Evolutionary conservation across 2,113 vertebrate species (phyloP), one percentile per base, ranked within the genome.

Genomic region (Corydoras sp.): DNA sequence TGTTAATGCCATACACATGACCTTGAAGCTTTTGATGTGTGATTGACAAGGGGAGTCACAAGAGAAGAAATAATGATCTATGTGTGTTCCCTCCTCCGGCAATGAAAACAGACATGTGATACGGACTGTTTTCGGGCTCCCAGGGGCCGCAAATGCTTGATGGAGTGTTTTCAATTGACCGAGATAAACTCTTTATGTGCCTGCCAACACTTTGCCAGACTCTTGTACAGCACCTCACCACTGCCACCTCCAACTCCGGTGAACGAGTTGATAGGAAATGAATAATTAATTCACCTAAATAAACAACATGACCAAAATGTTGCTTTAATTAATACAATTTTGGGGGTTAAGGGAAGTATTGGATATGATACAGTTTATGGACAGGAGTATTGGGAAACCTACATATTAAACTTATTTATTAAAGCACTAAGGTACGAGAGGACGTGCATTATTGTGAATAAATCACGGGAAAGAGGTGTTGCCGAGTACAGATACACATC

Each of bases 1-100:
- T 85, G 77, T 80, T 85, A 84, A 86, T 80, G 71, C 49, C 70
- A 73, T 73, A 77, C 72, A 77, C 79, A 67, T 87, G 85, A 87
- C 83, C 83, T 85, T 83, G 80, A 73, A 69, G 70, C 75, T 80
- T 81, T 76, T 84, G 81, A 85, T 82, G 80, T 62, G 65, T 77
- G 83, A 85, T 75, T 85, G 82, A 84, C 81, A 81, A 73, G 62
- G 72, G 71, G 55, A 78, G 69, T 68, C 72, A 50, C 63, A 65
- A 69, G 69, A 74, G 67, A 56, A 75, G 13, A 64, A 80, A 62
- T 67, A 76, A 76, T 43, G 73, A 76, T 82, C 75, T 76, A 59
- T 76, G 64, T 69, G 73, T 78, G 62, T 79, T 69, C 18, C 48
- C 49, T 72, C 75, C 75, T 72, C 74, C 69, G 62, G 71, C 62